phyloP scores from a whole-genome alignment of 53 echinoderm and acorn worm species.

The Paelopatides confundens region DNA sequence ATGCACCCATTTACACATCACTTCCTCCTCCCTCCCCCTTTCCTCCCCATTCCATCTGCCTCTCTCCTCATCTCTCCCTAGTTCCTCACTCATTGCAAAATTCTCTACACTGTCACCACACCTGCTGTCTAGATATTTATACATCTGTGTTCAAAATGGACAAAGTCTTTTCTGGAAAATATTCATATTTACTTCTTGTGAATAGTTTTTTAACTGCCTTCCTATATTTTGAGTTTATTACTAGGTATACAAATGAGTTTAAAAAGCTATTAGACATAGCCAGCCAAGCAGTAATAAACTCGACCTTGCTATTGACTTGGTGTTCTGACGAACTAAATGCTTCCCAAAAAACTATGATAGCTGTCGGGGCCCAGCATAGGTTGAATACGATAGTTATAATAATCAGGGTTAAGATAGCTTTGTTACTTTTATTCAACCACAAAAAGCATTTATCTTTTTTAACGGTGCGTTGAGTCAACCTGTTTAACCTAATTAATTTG shows the following conservation, averaged over 20 bases:
- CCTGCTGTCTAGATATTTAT: no score
- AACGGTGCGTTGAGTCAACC: not conserved
- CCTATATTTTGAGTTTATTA: constrained; percentile 23
- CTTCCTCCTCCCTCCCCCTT: no score
- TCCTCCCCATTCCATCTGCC: no score
- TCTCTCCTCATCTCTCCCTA: no score
- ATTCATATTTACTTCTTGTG: not conserved
- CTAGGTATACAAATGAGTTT: constrained; percentile 45
- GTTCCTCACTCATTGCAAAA: no score
- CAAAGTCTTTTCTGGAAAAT: not conserved
- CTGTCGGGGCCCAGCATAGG: constrained; percentile 43
- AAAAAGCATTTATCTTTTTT: not conserved
- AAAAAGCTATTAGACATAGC: constrained; percentile 59
- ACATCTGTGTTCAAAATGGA: not conserved
- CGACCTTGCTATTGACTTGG: not conserved
- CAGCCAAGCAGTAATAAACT: constrained; percentile 42
- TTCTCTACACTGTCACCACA: no score
- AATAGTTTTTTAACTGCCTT: constrained; percentile 14
- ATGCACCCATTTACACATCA: no score
- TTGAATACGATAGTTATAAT: constrained; percentile 44
- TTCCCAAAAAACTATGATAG: constrained; percentile 3
- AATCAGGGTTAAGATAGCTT: constrained; percentile 35
- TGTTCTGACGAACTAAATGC: no score
- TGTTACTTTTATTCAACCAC: not conserved
- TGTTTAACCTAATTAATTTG: not conserved